Conservation (phyloP, 2,797 vertebrate genomes). For the Crax fasciolata region DNA sequence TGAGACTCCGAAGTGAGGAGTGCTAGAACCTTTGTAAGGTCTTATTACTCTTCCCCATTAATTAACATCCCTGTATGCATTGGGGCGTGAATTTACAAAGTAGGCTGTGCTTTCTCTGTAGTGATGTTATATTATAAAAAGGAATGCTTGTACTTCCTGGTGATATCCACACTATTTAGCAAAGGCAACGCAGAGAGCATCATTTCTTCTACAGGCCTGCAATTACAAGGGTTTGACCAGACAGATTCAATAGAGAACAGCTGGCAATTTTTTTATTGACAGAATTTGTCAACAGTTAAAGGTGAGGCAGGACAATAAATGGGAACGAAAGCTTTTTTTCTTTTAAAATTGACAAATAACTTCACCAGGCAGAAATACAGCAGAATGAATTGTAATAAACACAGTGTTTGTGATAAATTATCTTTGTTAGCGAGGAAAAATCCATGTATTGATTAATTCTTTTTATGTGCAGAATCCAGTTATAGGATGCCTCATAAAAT, state of each 20-base stretch:
- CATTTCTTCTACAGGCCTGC: constrained; percentile 83
- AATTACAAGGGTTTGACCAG: constrained; percentile 83
- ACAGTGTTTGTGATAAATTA: constrained; percentile 59
- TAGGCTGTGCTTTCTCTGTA: not conserved
- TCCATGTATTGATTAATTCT: constrained; percentile 45
- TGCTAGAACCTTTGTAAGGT: not conserved
- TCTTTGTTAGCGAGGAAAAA: constrained; percentile 69
- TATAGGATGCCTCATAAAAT: constrained; percentile 48
- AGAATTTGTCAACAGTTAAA: constrained; percentile 80
- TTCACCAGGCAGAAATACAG: constrained; percentile 41
- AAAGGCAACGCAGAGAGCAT: constrained; percentile 84
- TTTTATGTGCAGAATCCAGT: constrained; percentile 52
- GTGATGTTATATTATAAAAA: not conserved
- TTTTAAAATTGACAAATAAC: constrained; percentile 42
- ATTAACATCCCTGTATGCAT: not conserved
- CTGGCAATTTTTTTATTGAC: constrained; percentile 87
- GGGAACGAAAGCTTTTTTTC: not conserved
- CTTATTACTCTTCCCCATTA: not conserved
- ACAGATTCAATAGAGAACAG: constrained; percentile 85
- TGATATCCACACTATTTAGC: constrained; percentile 85
- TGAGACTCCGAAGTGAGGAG: not conserved
- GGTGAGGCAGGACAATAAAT: constrained; percentile 60
- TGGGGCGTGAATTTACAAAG: not conserved
- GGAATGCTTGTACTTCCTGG: constrained; percentile 66
- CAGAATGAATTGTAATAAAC: constrained; percentile 60